Evolutionary conservation across 2,797 vertebrate genomes (phyloP).

Genomic region (Amphiprion clarkii): DNA sequence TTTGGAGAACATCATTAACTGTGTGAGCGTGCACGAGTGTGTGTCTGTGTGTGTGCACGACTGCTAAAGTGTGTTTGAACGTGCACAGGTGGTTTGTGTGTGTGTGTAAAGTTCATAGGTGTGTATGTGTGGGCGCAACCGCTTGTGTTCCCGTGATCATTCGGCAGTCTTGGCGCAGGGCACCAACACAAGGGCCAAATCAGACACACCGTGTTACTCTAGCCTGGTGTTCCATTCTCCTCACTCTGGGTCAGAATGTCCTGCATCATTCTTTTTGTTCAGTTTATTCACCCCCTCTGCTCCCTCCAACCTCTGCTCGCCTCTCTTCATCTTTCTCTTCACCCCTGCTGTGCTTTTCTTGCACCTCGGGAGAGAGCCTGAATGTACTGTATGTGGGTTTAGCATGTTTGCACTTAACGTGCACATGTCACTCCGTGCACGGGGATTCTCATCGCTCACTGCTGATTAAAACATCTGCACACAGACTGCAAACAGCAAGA

Average conservation of each 20-base stretch:
- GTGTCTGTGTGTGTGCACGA: background rate
- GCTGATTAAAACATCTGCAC: conserved; percentile 36
- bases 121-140: conserved; percentile 21
- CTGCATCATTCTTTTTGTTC: conserved; percentile 66
- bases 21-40: conserved; percentile 13
- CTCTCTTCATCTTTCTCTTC: conserved; percentile 14
- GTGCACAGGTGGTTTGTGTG: background rate
- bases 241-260: conserved; percentile 75
- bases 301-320: conserved; percentile 34
- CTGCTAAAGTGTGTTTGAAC: background rate
- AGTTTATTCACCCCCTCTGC: conserved; percentile 47
- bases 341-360: conserved; percentile 7
- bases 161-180: conserved; percentile 56
- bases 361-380: background rate
- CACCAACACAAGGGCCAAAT: conserved; percentile 49
- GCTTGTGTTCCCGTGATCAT: conserved; percentile 45
- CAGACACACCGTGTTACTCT: conserved; percentile 56
- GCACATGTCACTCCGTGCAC: conserved; percentile 1
- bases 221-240: conserved; percentile 53
- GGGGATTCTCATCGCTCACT: conserved; percentile 17
- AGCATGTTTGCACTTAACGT: conserved; percentile 17
- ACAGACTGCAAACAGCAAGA: conserved; percentile 46
- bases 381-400: conserved; percentile 7
- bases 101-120: conserved; percentile 12
- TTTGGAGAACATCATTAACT: conserved; percentile 48